Conservation (phyloP, 2,888 invertebrate genomes). For the Drosophila testacea region DNA sequence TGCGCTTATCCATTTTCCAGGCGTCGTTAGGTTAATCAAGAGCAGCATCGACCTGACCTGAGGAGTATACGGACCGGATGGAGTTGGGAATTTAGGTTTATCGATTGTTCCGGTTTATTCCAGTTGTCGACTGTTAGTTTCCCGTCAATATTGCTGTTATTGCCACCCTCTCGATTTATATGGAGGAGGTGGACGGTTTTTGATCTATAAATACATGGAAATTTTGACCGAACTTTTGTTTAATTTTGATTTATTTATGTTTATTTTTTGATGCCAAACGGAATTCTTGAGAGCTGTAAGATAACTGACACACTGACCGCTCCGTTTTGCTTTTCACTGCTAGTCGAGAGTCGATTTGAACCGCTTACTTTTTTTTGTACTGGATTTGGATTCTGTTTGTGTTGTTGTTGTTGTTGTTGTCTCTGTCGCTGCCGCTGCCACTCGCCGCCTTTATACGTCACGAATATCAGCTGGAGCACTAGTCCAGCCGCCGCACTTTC, state of each 20-base stretch:
- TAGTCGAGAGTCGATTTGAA: constrained; percentile 26
- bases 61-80: constrained; percentile 3
- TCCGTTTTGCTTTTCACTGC: constrained; percentile 26
- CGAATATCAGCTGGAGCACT: constrained; percentile 52
- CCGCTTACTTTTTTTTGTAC: constrained; percentile 43
- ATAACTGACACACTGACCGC: constrained; percentile 29
- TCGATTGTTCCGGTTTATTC: constrained; percentile 12
- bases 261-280: constrained; percentile 20
- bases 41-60: constrained; percentile 38
- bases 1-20: constrained; percentile 43
- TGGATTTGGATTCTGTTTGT: constrained; percentile 35
- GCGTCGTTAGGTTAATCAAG: constrained; percentile 19
- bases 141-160: constrained; percentile 19
- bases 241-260: constrained; percentile 12
- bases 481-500: constrained; percentile 23
- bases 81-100: constrained; percentile 21
- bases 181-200: constrained; percentile 21
- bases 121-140: constrained; percentile 4
- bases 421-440: constrained; percentile 32
- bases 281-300: constrained; percentile 31
- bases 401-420: constrained; percentile 16
- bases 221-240: constrained; percentile 27
- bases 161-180: constrained; percentile 14
- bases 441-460: constrained; percentile 30
- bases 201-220: constrained; percentile 41